Percentiles rank a stretch among this genome's conserved stretches.
phyloP scores from a whole-genome alignment of 1,140 invertebrate genomes.

The Macrobrachium rosenbergii region DNA sequence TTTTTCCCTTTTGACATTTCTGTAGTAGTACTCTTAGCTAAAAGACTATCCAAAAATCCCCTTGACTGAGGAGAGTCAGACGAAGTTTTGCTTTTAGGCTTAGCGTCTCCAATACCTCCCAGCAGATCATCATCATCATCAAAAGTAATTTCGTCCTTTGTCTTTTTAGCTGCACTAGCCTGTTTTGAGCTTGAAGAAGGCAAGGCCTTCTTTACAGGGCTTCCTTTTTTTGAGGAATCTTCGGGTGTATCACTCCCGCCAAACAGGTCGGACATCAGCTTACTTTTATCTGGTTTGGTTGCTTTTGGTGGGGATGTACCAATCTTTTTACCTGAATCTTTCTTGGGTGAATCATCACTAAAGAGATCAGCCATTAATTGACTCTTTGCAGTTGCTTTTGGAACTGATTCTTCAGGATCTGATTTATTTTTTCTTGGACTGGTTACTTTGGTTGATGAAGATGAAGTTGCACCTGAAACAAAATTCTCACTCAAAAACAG shows the following conservation, averaged over 20 bases:
- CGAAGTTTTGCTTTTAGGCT: not conserved
- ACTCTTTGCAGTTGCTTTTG: slow-evolving; percentile 18
- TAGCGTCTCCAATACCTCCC: slow-evolving; percentile 24
- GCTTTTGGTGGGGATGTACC: not conserved
- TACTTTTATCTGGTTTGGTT: slow-evolving; percentile 36
- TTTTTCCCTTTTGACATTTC: slow-evolving; percentile 2
- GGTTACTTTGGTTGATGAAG: slow-evolving; percentile 7
- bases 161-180: not conserved
- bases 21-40: slow-evolving; percentile 23
- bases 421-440: not conserved
- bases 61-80: slow-evolving; percentile 24
- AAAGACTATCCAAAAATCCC: slow-evolving; percentile 39
- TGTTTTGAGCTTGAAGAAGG: not conserved
- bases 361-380: slow-evolving; percentile 50
- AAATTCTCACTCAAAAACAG: not conserved
- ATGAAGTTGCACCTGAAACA: not conserved
- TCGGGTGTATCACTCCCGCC: not conserved
- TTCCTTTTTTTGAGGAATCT: not conserved
- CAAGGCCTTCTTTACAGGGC: not conserved
- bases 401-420: not conserved
- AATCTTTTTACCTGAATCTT: not conserved
- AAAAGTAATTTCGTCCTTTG: slow-evolving; percentile 39
- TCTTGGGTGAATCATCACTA: slow-evolving; percentile 25
- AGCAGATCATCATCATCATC: slow-evolving; percentile 57
- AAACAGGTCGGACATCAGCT: slow-evolving; percentile 45